These are phyloP conservation scores for Gonocerus acuteangulatus DNA, from an alignment of 2,888 invertebrate species.

Conservation along the genomic window DNA sequence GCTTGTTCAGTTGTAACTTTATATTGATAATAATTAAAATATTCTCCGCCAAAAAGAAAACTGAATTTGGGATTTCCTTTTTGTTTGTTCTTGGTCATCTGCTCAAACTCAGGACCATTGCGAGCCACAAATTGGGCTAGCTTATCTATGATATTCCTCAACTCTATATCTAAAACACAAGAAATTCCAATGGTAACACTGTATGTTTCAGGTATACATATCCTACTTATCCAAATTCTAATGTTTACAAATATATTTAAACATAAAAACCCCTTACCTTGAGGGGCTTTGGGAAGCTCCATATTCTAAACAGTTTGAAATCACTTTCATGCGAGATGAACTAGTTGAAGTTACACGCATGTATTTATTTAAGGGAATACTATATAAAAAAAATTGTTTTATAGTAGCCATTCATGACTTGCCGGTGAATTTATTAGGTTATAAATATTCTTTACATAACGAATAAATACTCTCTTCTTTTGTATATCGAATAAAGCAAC, in stretches of 20 bases:
- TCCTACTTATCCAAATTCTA: neutral
- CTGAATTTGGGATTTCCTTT: constrained; percentile 95
- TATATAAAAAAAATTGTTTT: no score
- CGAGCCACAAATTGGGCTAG: constrained; percentile 96
- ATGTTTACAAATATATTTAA: constrained; percentile 6
- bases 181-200: no score
- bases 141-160: constrained; percentile 96
- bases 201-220: neutral
- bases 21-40: constrained; percentile 92
- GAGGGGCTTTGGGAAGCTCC: constrained; percentile 35
- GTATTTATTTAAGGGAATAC: no score
- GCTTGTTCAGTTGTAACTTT: constrained; percentile 92
- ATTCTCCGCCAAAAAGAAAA: constrained; percentile 93
- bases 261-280: constrained; percentile 28
- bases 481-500: no score
- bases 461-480: no score
- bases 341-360: no score
- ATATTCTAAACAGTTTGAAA: constrained; percentile 12
- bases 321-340: no score
- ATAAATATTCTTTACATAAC: no score
- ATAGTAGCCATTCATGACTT: no score
- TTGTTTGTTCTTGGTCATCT: constrained; percentile 97
- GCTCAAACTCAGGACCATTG: constrained; percentile 98
- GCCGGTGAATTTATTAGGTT: no score
- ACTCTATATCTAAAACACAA: constrained; percentile 66